phyloP scores from a whole-genome alignment of 2,888 invertebrate genomes.

The Cristatella mucedo region DNA sequence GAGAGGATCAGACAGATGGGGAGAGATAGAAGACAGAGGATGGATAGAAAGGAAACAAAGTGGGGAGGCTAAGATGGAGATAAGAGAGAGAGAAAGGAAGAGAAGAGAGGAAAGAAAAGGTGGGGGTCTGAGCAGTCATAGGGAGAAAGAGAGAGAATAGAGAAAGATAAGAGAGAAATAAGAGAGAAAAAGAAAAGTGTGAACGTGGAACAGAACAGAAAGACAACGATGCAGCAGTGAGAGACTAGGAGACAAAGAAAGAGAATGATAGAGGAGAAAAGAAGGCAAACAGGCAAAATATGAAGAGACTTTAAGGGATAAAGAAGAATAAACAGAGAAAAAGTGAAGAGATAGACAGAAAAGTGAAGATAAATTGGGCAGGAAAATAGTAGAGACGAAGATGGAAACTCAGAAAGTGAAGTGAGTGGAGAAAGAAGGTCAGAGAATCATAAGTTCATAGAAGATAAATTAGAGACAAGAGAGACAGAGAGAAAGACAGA shows the following conservation, averaged over 20 bases:
- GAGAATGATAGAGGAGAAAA: neutral
- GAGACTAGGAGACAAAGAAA: neutral
- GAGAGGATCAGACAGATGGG: neutral
- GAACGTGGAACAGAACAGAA: neutral
- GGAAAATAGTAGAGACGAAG: too few species aligned
- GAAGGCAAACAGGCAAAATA: neutral
- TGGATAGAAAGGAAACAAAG: neutral
- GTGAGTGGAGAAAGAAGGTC: too few species aligned
- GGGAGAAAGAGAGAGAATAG: neutral
- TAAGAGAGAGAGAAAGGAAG: too few species aligned
- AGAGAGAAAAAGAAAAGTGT: neutral
- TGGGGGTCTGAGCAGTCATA: neutral
- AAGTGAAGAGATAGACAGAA: too few species aligned
- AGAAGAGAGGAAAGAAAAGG: slow-evolving; percentile 1
- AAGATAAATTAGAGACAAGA: too few species aligned
- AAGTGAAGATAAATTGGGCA: too few species aligned
- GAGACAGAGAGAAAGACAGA: too few species aligned
- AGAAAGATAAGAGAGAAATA: neutral
- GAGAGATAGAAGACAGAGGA: neutral
- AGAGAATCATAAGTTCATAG: too few species aligned
- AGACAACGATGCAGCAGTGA: neutral
- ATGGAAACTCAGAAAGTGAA: too few species aligned
- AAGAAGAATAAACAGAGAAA: neutral
- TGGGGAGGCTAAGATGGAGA: neutral
- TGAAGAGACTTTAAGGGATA: neutral